These are phyloP conservation scores for Drosophila prostipennis DNA, from an alignment of 2,888 invertebrate genomes.

Conservation along the genomic window DNA sequence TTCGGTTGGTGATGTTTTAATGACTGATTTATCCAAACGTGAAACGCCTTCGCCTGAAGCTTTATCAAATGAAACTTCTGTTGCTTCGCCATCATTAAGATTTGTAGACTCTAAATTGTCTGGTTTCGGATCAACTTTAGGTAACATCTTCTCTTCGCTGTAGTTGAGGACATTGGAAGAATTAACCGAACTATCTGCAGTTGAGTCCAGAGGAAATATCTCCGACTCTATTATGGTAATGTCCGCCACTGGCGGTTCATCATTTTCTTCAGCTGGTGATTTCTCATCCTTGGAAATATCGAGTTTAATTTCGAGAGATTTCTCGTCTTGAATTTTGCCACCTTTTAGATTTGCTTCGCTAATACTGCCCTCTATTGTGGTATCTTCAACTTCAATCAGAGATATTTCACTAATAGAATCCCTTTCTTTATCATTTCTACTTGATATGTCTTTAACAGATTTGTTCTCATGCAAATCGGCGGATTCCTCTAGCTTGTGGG, in stretches of 20 bases:
- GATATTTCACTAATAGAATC: constrained; percentile 5
- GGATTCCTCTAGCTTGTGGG: constrained; percentile 1
- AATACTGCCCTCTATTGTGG: background rate
- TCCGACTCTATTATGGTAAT: constrained; percentile 9
- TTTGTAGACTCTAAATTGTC: no score
- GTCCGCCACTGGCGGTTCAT: background rate
- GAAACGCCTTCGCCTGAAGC: background rate
- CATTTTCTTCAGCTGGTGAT: background rate
- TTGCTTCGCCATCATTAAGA: background rate
- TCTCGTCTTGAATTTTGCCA: background rate
- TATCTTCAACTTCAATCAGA: constrained; percentile 21
- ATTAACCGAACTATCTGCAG: background rate
- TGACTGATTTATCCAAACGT: background rate
- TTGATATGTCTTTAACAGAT: background rate
- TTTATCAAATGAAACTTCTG: background rate
- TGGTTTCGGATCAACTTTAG: no score
- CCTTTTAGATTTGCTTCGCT: no score
- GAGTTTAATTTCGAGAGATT: constrained; percentile 6
- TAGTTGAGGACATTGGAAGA: background rate
- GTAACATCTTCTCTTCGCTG: background rate
- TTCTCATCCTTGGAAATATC: constrained; percentile 3
- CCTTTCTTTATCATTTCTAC: background rate
- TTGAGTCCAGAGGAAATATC: constrained; percentile 7
- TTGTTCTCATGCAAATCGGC: background rate
- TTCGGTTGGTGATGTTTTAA: background rate